Evolutionary conservation across 2,113 vertebrate species (phyloP).

Genomic region (Pitta sordida): DNA sequence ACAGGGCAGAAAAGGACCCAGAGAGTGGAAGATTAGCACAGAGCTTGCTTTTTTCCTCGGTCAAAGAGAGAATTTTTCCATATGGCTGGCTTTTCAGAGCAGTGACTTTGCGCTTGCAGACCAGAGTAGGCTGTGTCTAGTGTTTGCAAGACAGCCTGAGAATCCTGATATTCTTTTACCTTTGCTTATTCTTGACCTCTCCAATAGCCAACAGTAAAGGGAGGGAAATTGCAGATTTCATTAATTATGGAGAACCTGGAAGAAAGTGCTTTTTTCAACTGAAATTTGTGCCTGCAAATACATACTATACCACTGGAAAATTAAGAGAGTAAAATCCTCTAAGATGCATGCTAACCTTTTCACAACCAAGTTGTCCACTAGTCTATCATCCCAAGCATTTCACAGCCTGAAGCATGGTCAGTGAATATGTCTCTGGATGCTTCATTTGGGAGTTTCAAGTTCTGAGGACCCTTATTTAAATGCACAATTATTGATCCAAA

Average conservation of each 20-base stretch:
- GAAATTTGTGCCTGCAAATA: not conserved
- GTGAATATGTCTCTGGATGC: not conserved
- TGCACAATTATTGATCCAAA: not conserved
- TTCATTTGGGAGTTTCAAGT: not conserved
- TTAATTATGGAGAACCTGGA: not conserved
- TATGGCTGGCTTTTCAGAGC: not conserved
- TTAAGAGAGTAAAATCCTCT: not conserved
- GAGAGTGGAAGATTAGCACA: not conserved
- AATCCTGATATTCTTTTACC: not conserved
- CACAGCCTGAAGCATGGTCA: not conserved
- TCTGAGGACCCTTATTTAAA: not conserved
- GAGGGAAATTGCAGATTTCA: not conserved
- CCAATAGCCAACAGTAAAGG: not conserved
- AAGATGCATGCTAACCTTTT: not conserved
- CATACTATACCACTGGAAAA: not conserved
- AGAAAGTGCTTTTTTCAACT: not conserved
- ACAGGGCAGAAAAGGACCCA: not conserved
- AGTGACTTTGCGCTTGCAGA: not conserved
- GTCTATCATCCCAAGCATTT: not conserved
- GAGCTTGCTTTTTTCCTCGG: not conserved
- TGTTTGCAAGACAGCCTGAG: not conserved
- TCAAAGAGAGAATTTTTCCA: not conserved
- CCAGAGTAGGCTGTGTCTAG: not conserved
- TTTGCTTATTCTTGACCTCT: not conserved
- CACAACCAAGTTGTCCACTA: not conserved